Evolutionary conservation across 2,113 vertebrate genomes (phyloP).

Genomic region (Gymnorhina tibicen): DNA sequence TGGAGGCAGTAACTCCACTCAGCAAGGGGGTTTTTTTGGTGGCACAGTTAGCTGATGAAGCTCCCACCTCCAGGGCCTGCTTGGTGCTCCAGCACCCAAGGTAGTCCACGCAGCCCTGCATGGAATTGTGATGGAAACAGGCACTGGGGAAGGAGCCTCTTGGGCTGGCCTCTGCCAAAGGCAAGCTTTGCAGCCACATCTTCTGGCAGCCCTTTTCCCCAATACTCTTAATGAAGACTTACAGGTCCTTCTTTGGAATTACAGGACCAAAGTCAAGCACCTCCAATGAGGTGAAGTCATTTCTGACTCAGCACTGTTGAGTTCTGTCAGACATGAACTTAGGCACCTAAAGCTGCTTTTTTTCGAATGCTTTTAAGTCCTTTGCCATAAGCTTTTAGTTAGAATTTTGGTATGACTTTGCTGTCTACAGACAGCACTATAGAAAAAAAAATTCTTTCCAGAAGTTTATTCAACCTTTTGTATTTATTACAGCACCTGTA

Average conservation of each 20-base stretch:
- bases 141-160: background rate
- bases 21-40: no score
- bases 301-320: background rate
- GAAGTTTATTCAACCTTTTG: background rate
- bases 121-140: background rate
- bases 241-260: background rate
- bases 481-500: background rate
- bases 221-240: background rate
- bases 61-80: background rate
- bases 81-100: background rate
- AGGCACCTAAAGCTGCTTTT: background rate
- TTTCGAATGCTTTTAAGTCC: background rate
- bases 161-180: background rate
- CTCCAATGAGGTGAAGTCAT: rapidly evolving
- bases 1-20: background rate
- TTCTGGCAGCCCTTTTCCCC: background rate
- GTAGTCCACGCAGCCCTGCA: rapidly evolving
- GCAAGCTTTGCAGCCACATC: rapidly evolving
- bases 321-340: background rate
- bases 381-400: background rate
- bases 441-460: background rate
- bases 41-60: no score
- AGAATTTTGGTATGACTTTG: background rate
- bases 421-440: background rate
- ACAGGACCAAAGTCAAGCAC: background rate